phyloP scores from a whole-genome alignment of 2,113 vertebrate genomes.

The Lichenostomus cassidix region DNA sequence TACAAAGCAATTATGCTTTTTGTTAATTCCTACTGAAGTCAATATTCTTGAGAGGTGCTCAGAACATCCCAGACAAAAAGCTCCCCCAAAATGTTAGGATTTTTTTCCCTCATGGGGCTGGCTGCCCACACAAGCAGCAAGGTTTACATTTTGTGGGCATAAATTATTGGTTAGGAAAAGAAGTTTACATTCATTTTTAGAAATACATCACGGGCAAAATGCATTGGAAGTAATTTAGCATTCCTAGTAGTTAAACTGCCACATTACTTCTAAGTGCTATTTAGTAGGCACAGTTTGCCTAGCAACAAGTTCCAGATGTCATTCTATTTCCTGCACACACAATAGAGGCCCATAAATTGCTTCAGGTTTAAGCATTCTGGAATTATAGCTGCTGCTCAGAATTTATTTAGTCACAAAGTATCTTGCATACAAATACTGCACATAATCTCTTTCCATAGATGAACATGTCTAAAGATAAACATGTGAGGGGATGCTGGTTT shows the following conservation, averaged over 20 bases:
- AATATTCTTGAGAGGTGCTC: not conserved
- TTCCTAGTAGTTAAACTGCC: not conserved
- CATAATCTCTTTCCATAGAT: not conserved
- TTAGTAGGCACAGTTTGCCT: slow-evolving; percentile 33
- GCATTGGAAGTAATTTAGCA: not conserved
- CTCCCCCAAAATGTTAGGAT: not conserved
- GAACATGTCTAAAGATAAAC: not conserved
- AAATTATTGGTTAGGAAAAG: slow-evolving; percentile 7
- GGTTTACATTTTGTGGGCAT: not conserved
- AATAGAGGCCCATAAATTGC: not conserved
- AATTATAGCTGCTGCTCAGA: not conserved
- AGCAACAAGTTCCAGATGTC: slow-evolving; percentile 55
- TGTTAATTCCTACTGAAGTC: not conserved
- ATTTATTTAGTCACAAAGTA: not conserved
- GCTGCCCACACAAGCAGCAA: not conserved
- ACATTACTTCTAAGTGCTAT: slow-evolving; percentile 4
- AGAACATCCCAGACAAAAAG: not conserved
- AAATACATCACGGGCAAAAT: not conserved
- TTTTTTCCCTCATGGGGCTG: not conserved
- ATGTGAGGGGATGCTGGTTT: not conserved
- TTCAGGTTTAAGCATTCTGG: not conserved
- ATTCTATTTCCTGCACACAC: not conserved
- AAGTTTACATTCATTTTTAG: not conserved
- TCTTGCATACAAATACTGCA: not conserved
- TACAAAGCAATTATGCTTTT: not conserved